Conservation (phyloP, 2,113 vertebrate genomes). For the Oryzias curvinotus region DNA sequence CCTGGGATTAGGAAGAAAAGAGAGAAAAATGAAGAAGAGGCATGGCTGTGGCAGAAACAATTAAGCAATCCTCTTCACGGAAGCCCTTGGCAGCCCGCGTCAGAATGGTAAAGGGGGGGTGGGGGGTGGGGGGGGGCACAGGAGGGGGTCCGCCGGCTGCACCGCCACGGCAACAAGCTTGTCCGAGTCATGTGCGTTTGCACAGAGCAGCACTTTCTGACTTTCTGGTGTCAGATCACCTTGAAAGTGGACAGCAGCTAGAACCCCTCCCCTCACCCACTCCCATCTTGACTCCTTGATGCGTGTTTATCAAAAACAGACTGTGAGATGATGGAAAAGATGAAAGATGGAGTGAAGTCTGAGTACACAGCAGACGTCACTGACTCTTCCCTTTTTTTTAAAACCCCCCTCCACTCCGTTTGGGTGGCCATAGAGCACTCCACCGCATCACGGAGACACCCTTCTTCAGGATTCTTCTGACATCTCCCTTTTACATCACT, state of each 20-base stretch:
- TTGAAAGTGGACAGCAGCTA: constrained; percentile 59
- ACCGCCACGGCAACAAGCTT: constrained; percentile 53
- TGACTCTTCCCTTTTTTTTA: constrained; percentile 43
- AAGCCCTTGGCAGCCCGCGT: constrained; percentile 63
- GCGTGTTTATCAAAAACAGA: constrained; percentile 32
- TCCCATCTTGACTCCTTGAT: constrained; percentile 40
- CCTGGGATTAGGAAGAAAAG: constrained; percentile 68
- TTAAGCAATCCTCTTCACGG: constrained; percentile 68
- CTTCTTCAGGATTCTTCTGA: constrained; percentile 16
- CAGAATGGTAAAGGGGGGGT: constrained; percentile 22
- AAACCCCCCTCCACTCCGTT: constrained; percentile 2
- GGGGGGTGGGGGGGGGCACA: neutral
- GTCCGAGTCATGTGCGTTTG: constrained; percentile 63
- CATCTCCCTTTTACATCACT: constrained; percentile 11
- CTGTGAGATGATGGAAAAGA: constrained; percentile 1
- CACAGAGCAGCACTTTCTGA: constrained; percentile 61
- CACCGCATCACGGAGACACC: constrained; percentile 16
- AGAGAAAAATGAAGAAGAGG: constrained; percentile 67
- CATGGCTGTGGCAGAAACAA: constrained; percentile 74
- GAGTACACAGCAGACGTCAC: constrained; percentile 1
- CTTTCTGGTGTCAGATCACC: constrained; percentile 73
- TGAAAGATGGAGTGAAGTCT: constrained; percentile 13
- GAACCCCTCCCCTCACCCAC: constrained; percentile 44
- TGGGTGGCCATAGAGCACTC: constrained; percentile 10
- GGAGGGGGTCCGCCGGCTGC: constrained; percentile 45